Percentiles rank a stretch among this genome's conserved stretches.
These are phyloP conservation scores for Metacarcinus magister DNA, from an alignment of 2,888 invertebrate genomes.

Conservation along the genomic window DNA sequence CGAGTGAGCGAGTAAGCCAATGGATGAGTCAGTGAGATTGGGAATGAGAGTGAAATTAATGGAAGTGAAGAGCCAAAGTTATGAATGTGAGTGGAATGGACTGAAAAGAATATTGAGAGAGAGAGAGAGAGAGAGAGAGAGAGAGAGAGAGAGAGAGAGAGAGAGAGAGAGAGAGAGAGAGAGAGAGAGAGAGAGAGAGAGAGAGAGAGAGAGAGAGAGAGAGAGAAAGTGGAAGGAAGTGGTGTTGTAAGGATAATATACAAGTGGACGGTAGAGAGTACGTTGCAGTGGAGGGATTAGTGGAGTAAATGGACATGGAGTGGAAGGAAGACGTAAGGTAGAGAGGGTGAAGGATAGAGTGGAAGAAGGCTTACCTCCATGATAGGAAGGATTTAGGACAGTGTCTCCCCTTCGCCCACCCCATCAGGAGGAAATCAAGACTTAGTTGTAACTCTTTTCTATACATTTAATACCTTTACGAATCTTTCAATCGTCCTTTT, in stretches of 20 bases:
- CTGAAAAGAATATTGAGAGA: neutral
- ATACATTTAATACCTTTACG: neutral
- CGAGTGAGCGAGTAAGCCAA: neutral
- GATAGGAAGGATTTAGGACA: neutral
- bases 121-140: neutral
- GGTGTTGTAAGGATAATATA: too few species aligned
- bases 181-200: neutral
- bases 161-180: neutral
- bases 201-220: neutral
- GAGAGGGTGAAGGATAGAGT: neutral
- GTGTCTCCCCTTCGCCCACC: neutral
- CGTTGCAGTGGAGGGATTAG: neutral
- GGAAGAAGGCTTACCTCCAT: neutral
- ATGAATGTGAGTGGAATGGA: neutral
- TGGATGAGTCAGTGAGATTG: neutral
- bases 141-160: neutral
- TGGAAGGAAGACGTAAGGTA: neutral
- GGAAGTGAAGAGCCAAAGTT: neutral
- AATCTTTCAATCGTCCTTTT: neutral
- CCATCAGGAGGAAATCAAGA: neutral
- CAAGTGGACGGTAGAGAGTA: neutral
- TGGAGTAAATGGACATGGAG: neutral
- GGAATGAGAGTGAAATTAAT: constrained; percentile 11
- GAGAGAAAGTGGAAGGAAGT: neutral
- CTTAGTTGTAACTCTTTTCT: neutral